Percentiles rank a stretch among this genome's conserved stretches.
phyloP scores from a whole-genome alignment of 2,888 invertebrate species.

The Laothoe populi region DNA sequence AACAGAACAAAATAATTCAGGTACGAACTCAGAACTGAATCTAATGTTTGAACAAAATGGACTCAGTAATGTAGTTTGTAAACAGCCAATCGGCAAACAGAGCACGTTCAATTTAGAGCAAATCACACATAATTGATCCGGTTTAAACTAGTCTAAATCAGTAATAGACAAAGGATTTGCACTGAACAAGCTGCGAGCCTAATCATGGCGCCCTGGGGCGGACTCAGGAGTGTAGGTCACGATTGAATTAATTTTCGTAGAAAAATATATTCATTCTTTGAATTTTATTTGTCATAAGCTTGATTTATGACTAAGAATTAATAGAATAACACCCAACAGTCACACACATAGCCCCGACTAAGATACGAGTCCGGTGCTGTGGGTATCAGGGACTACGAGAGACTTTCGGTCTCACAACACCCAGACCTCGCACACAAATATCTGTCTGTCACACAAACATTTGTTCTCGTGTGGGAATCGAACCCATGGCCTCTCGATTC shows the following conservation, averaged over 20 bases:
- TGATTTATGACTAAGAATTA: background rate
- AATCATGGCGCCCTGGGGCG: conserved; percentile 53
- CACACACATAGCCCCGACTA: no score
- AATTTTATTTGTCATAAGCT: no score
- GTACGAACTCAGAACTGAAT: conserved; percentile 14
- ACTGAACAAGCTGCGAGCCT: conserved; percentile 58
- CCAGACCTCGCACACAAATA: no score
- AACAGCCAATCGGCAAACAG: conserved; percentile 48
- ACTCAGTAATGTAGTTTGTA: conserved; percentile 35
- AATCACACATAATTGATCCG: conserved; percentile 65
- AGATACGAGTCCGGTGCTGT: no score
- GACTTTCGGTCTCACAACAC: no score
- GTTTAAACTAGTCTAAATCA: conserved; percentile 43
- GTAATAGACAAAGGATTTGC: conserved; percentile 70
- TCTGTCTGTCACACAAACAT: no score
- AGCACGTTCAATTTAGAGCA: conserved; percentile 56
- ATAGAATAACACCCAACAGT: no score
- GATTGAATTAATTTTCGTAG: background rate
- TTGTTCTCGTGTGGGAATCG: no score
- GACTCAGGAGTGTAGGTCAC: conserved; percentile 5
- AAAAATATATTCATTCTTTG: no score
- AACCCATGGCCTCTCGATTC: no score
- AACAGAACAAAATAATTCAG: conserved; percentile 1
- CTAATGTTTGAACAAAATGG: conserved; percentile 27
- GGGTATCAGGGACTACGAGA: no score